Evolutionary conservation across 2,888 invertebrate species (phyloP).

Genomic region (Asteroscopus sphinx): DNA sequence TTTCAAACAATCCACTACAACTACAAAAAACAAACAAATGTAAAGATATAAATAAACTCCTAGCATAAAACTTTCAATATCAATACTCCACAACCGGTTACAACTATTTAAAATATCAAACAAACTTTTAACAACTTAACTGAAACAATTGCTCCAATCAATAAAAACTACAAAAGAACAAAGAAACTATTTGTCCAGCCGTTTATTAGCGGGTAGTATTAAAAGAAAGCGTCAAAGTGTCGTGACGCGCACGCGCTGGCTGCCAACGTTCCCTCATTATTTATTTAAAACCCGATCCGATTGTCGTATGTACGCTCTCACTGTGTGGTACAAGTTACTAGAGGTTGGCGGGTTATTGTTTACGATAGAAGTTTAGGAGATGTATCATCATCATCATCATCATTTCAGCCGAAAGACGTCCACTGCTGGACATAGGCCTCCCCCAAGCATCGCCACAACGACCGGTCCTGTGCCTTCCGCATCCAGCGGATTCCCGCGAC

Average conservation of each 20-base stretch:
- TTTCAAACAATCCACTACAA: too few relatives aligned
- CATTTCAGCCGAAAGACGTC: too few relatives aligned
- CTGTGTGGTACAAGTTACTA: slow-evolving; percentile 55
- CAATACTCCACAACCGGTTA: neutral
- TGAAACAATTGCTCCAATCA: slow-evolving; percentile 9
- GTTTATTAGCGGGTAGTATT: slow-evolving; percentile 68
- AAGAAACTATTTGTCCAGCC: slow-evolving; percentile 24
- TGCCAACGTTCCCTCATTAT: slow-evolving; percentile 84
- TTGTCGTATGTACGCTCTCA: slow-evolving; percentile 78
- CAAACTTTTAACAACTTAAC: slow-evolving; percentile 3
- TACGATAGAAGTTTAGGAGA: neutral
- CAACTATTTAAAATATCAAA: slow-evolving; percentile 18
- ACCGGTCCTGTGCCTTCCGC: too few relatives aligned
- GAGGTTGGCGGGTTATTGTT: neutral
- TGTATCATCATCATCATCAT: too few relatives aligned
- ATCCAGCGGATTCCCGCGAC: too few relatives aligned
- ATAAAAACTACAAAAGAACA: slow-evolving; percentile 19
- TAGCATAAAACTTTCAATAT: slow-evolving; percentile 1
- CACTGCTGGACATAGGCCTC: too few relatives aligned
- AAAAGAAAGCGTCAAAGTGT: slow-evolving; percentile 72
- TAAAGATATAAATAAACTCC: neutral
- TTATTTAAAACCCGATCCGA: slow-evolving; percentile 86
- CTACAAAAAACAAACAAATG: too few relatives aligned
- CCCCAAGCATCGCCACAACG: too few relatives aligned
- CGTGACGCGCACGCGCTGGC: slow-evolving; percentile 65